Base-by-base conservation (phyloP, 92 coral and sea anemone species). In the Meandrina meandrites region DNA sequence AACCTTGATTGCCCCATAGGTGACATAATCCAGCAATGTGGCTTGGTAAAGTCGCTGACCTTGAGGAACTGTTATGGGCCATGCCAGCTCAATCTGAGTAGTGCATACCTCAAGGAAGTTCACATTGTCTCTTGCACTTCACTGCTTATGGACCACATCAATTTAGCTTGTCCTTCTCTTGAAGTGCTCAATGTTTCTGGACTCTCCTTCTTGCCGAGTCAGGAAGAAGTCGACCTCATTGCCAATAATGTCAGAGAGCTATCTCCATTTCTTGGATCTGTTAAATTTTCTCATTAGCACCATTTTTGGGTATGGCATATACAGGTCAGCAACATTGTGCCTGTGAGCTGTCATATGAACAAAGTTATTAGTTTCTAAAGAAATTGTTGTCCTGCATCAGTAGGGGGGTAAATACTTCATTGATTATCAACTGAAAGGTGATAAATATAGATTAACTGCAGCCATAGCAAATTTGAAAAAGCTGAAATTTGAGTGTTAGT, bases 1-100 rank as follows among this genome's bases (percentile, higher is more conserved):
- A 94, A 94, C 80, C 93, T 94, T 66, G 98, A 93, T 80, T 79
- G 88, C 37, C 64, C 89, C 0, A 50, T 93, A 66, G 72, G 89
- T 60, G 89, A 91, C 13, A 60, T 91, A 32, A 88, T 94, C 8
- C 57, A 75, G 27, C 87, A 81, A 45, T 94, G 94, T 64, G 81
- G 88, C 56, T 35, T 72, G 10, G 57, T 93, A 7, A 69, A 93
- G 83, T 71, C 82, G 42, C 84, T 94, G 80, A 91, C 89, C 31
- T 84, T 94, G 42, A 82, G 57, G 83, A 91, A 86, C 69, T 94
- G 96, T 69, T 93, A 94, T 89, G 98, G 98, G 11, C 93, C 98
- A 15, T 94, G 98, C 69, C 96, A 91, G 80, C 88, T 94, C n/a
- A 56, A 85, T 74, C 72, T 94, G 35, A 81, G 87, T 50, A 90